Base-by-base conservation (phyloP, 2,888 invertebrate genomes). In the Hydraecia micacea region DNA sequence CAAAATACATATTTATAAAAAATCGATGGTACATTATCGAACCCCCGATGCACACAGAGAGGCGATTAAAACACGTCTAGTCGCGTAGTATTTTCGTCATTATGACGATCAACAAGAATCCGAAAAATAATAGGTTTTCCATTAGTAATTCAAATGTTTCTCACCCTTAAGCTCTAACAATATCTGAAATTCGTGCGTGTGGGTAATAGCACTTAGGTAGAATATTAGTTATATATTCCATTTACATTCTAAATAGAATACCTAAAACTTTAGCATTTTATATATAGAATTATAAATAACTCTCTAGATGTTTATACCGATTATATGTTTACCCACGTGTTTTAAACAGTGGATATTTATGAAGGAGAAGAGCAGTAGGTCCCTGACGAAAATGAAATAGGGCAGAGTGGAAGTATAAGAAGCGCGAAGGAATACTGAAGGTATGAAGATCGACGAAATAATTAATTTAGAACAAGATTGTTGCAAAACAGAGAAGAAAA, bases 121-220 rank as follows among this genome's bases (percentile, higher is more conserved):
- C 15, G 6, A 36, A 39, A 58, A 58, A 18, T 28, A 58, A 73
- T 60, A 28, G 32, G 28, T 46, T 81, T 66, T 28, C 46, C 46
- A 80, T 81, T 68, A 63, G 11, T 55, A 11, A 52, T 81, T 75
- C 68, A 39, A 81, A 80, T 28, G 39, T 28, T 36, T 25, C 25
- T 32, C 15, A 39, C 1, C 55, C 18, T 7, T 71, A 39, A 15
- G 28, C 15, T 42, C 18, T 21, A 70, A 70, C 60, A 58, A 55
- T 77, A 63, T 49, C 15, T 32, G 63, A 58, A 68, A 52, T 49
- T 49, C 80, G 32, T 75, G 80, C 68, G 73, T 71, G 75, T 72
- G 25, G 3, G n/a, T 67, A 82, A 72, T 78, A 46, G 60, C n/a
- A 36, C 58, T 42, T 55, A 42, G 2, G 15, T 52, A 25, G 11